Percentiles rank a stretch among this genome's conserved stretches.
Conservation (phyloP, 2,888 invertebrate species). For the Parnassius apollo region DNA sequence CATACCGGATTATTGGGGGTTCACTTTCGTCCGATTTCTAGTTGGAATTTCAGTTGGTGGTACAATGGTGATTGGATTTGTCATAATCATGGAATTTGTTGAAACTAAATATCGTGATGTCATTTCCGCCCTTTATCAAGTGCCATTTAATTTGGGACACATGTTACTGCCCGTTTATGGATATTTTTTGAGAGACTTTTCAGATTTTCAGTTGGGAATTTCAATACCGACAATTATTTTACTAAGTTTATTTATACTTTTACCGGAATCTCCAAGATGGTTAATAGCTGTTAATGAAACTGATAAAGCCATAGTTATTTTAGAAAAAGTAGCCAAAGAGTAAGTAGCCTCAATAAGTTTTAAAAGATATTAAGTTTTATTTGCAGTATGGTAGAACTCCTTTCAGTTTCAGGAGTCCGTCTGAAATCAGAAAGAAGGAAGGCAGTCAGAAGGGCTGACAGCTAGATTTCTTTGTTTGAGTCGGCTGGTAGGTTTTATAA, state of each 20-base stretch:
- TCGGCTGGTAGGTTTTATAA: no score
- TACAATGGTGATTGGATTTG: conserved; percentile 86
- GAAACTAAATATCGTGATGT: conserved; percentile 79
- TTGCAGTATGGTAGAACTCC: no score
- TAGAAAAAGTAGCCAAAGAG: conserved; percentile 84
- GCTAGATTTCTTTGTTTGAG: no score
- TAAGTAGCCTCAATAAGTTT: conserved; percentile 42
- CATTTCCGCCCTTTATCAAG: conserved; percentile 84
- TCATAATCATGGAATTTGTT: conserved; percentile 85
- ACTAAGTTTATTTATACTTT: conserved; percentile 83
- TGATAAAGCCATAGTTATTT: conserved; percentile 82
- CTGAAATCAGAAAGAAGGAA: no score
- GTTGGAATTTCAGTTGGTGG: conserved; percentile 89
- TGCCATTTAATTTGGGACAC: conserved; percentile 86
- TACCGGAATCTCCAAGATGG: conserved; percentile 92
- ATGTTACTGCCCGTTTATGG: conserved; percentile 82
- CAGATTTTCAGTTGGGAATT: conserved; percentile 83
- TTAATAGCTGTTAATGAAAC: conserved; percentile 85
- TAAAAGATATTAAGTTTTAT: no score
- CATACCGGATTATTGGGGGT: conserved; percentile 81
- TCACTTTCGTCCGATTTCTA: conserved; percentile 85
- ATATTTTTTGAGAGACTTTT: conserved; percentile 84
- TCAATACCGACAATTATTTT: conserved; percentile 82
- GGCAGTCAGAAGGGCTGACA: no score
- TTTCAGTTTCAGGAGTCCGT: no score